Conservation (phyloP, 2,888 invertebrate genomes). For the Drosophila anomelani region DNA sequence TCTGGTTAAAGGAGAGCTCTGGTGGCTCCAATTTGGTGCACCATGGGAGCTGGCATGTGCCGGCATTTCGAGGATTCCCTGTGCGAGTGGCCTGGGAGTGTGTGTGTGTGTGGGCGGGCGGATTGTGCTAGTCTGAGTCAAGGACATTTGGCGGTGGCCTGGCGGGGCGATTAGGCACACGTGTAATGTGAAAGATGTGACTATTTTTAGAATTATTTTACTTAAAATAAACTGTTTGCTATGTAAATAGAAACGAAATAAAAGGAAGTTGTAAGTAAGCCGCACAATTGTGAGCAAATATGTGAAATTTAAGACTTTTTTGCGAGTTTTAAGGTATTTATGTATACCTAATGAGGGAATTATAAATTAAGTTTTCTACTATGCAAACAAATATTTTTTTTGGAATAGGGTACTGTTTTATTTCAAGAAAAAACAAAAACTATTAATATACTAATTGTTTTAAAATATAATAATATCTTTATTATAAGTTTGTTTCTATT, state of each 20-base stretch:
- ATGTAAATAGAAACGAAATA: conserved; percentile 36
- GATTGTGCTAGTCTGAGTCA: conserved; percentile 40
- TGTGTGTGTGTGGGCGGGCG: background rate
- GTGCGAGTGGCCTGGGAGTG: conserved; percentile 17
- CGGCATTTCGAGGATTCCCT: conserved; percentile 17
- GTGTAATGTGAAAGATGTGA: conserved; percentile 45
- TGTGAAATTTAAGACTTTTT: background rate
- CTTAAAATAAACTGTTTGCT: conserved; percentile 47
- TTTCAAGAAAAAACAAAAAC: background rate
- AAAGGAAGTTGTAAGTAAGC: conserved; percentile 11
- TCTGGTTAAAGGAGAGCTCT: conserved; percentile 25
- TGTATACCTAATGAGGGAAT: too few relatives aligned
- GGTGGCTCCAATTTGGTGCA: conserved; percentile 51
- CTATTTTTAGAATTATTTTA: conserved; percentile 58
- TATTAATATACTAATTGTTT: background rate
- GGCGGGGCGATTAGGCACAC: conserved; percentile 56
- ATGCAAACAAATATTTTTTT: too few relatives aligned
- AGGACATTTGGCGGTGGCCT: conserved; percentile 49
- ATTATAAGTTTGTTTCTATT: too few relatives aligned
- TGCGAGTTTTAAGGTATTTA: background rate
- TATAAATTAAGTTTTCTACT: too few relatives aligned
- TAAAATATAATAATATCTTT: background rate
- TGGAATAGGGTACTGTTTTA: too few relatives aligned
- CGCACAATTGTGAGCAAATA: background rate
- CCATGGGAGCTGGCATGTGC: conserved; percentile 64